Conservation (phyloP, 2,888 invertebrate genomes). For the Cataglyphis rosenhaueri region DNA sequence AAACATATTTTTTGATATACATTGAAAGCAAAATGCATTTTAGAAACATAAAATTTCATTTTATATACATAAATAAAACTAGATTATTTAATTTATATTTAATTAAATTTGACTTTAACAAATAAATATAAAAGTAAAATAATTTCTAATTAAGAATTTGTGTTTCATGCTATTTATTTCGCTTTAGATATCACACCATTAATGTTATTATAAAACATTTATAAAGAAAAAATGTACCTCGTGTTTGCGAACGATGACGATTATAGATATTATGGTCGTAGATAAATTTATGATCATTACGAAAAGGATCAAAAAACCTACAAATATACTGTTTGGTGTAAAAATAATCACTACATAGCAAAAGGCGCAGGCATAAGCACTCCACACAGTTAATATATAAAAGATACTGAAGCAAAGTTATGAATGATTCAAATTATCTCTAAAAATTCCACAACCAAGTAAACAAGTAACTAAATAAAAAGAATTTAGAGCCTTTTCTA, state of each 20-base stretch:
- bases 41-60: background rate
- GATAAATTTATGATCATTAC: background rate
- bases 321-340: background rate
- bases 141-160: background rate
- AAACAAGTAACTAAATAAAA: background rate
- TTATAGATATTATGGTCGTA: background rate
- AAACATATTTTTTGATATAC: no score
- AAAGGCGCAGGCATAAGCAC: background rate
- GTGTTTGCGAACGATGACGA: background rate
- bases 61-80: background rate
- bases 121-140: background rate
- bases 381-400: slow-evolving; percentile 13
- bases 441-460: background rate
- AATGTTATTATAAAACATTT: background rate
- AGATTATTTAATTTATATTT: background rate
- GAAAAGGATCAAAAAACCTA: background rate
- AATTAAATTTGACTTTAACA: background rate
- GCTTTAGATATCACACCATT: background rate
- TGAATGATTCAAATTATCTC: background rate
- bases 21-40: background rate
- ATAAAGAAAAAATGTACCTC: slow-evolving; percentile 8
- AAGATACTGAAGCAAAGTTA: background rate
- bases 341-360: background rate
- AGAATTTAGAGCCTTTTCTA: background rate
- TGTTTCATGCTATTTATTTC: background rate